A percentile compares a stretch with the other conserved stretches of the same genome.
These are phyloP conservation scores for Hypomecis punctinalis DNA, from an alignment of 2,888 invertebrate genomes.

Conservation along the genomic window DNA sequence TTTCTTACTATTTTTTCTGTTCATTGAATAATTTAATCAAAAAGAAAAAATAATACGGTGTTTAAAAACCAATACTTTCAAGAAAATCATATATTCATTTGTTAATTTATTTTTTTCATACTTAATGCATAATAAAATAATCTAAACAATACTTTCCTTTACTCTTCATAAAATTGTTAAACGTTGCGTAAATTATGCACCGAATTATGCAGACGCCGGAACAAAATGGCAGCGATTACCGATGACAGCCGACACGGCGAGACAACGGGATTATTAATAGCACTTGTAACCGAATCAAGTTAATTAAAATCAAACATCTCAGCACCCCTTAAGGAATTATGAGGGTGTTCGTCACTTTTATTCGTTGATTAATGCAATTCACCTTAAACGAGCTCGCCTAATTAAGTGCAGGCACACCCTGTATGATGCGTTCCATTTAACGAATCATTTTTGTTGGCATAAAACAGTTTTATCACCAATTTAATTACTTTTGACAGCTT, in stretches of 20 bases:
- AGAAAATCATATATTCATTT: too few relatives aligned
- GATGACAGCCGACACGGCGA: slow-evolving; percentile 69
- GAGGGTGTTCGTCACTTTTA: slow-evolving; percentile 56
- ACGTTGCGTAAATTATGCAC: neutral
- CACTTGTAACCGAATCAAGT: slow-evolving; percentile 50
- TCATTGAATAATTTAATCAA: too few relatives aligned
- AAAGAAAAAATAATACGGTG: too few relatives aligned
- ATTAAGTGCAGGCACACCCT: slow-evolving; percentile 46
- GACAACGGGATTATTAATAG: slow-evolving; percentile 69
- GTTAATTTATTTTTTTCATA: too few relatives aligned
- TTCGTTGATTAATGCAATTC: slow-evolving; percentile 57
- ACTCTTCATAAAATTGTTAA: too few relatives aligned
- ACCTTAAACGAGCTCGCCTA: slow-evolving; percentile 49
- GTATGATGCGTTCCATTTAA: slow-evolving; percentile 29
- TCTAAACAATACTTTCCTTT: too few relatives aligned
- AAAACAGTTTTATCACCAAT: slow-evolving; percentile 27
- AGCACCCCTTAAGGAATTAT: slow-evolving; percentile 34
- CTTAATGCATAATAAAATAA: too few relatives aligned
- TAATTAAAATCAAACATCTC: slow-evolving; percentile 81
- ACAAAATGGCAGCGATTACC: slow-evolving; percentile 72
- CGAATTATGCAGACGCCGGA: slow-evolving; percentile 38
- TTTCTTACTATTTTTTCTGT: too few relatives aligned
- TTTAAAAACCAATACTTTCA: too few relatives aligned
- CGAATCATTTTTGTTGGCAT: slow-evolving; percentile 30
- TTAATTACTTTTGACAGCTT: slow-evolving; percentile 25